Evolutionary conservation across 2,113 vertebrate species (phyloP).

Genomic region (Sylvietta virens): DNA sequence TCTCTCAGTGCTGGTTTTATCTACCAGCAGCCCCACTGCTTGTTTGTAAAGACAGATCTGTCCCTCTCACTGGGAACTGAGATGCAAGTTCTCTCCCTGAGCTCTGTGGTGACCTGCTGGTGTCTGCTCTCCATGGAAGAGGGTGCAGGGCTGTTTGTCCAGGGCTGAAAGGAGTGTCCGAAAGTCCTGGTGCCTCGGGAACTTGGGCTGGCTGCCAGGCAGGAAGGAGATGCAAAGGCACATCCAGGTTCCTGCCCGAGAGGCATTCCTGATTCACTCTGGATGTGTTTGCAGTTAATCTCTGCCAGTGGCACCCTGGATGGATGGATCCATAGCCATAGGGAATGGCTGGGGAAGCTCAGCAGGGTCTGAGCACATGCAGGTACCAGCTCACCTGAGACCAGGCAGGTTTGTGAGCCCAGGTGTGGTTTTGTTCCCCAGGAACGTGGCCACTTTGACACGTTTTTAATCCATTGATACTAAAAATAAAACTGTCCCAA

Average conservation of each 20-base stretch:
- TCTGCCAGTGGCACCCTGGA: neutral
- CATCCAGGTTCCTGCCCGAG: neutral
- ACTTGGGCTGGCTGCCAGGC: neutral
- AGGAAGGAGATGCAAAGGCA: neutral
- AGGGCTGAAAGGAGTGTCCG: neutral
- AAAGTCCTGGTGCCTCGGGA: neutral
- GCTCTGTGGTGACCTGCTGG: neutral
- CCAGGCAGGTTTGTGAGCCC: neutral
- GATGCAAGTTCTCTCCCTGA: neutral
- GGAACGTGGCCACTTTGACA: neutral
- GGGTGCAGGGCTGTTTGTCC: neutral
- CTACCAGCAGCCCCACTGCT: too few species aligned
- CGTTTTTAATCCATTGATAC: neutral
- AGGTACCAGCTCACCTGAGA: neutral
- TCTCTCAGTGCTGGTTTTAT: too few species aligned
- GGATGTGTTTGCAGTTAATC: too few species aligned
- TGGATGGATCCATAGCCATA: neutral
- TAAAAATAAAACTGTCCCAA: neutral
- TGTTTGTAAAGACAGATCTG: too few species aligned
- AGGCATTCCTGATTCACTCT: neutral
- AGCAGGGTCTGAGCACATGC: neutral
- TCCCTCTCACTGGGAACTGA: too few species aligned
- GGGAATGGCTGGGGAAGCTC: neutral
- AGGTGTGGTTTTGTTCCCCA: neutral
- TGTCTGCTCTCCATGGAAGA: accelerated